Conservation (phyloP, 2,113 vertebrate genomes). For the Nothoprocta pentlandii region DNA sequence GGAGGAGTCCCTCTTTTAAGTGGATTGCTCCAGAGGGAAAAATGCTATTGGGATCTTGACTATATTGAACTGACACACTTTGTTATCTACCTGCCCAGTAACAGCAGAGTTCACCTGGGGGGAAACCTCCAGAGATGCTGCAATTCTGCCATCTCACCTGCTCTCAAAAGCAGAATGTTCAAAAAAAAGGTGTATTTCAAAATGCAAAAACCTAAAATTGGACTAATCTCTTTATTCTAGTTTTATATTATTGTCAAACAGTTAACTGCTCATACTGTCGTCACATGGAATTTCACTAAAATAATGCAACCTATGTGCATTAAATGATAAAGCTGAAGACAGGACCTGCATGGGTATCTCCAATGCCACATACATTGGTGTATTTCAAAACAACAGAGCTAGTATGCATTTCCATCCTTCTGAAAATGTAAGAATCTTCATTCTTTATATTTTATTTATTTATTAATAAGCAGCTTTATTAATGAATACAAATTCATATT, state of each 20-base stretch:
- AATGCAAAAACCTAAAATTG: neutral
- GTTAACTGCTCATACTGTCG: neutral
- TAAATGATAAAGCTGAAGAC: neutral
- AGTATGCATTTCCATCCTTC: neutral
- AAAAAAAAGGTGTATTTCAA: neutral
- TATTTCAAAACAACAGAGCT: neutral
- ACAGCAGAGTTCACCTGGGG: neutral
- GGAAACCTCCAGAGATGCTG: neutral
- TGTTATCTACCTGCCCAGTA: neutral
- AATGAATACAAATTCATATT: neutral
- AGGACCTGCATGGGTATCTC: neutral
- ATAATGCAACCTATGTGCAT: rapidly evolving
- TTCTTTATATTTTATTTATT: neutral
- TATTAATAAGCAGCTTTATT: neutral
- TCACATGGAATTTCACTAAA: neutral
- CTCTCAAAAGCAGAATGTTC: neutral
- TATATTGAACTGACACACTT: neutral
- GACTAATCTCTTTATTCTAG: neutral
- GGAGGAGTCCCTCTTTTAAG: neutral
- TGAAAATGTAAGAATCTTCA: neutral
- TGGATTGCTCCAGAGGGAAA: neutral
- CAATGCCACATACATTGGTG: neutral
- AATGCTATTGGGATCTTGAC: neutral
- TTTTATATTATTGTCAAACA: neutral
- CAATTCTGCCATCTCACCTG: neutral